Evolutionary conservation across 2,888 invertebrate genomes (phyloP).

Genomic region (Icerya purchasi): DNA sequence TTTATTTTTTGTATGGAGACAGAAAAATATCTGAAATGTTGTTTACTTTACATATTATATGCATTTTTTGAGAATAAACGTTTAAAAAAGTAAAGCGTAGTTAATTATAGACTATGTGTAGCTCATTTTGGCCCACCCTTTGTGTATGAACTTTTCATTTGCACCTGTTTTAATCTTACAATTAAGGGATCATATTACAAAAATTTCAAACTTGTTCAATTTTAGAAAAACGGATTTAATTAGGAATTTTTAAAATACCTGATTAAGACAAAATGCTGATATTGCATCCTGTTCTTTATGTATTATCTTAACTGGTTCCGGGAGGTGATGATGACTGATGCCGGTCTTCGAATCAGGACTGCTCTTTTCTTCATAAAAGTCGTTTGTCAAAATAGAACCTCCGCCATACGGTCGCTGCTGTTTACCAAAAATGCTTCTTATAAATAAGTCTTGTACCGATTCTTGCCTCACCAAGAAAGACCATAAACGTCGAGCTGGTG

Average conservation of each 20-base stretch:
- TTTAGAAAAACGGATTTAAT: conserved; percentile 8
- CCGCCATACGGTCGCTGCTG: conserved; percentile 21
- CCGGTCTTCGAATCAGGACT: conserved; percentile 6
- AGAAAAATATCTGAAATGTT: too few species aligned
- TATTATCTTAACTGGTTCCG: conserved; percentile 80
- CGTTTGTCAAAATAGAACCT: conserved; percentile 12
- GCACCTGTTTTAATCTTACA: too few species aligned
- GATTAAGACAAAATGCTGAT: conserved; percentile 87
- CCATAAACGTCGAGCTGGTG: conserved; percentile 70
- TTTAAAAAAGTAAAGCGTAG: too few species aligned
- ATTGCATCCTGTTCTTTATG: conserved; percentile 98
- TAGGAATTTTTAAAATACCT: conserved; percentile 33
- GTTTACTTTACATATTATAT: too few species aligned
- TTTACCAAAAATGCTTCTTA: conserved; percentile 80
- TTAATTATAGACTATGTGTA: too few species aligned
- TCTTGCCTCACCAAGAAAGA: conserved; percentile 81
- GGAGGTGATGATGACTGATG: conserved; percentile 23
- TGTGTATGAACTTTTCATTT: too few species aligned
- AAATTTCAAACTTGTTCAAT: too few species aligned
- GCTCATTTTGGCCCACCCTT: too few species aligned
- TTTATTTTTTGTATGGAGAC: too few species aligned
- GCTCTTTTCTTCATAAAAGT: conserved; percentile 14
- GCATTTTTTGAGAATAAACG: too few species aligned
- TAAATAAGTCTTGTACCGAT: conserved; percentile 78
- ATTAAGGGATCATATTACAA: too few species aligned